Conservation (phyloP, 1,140 invertebrate genomes). For the Macrobrachium nipponense region DNA sequence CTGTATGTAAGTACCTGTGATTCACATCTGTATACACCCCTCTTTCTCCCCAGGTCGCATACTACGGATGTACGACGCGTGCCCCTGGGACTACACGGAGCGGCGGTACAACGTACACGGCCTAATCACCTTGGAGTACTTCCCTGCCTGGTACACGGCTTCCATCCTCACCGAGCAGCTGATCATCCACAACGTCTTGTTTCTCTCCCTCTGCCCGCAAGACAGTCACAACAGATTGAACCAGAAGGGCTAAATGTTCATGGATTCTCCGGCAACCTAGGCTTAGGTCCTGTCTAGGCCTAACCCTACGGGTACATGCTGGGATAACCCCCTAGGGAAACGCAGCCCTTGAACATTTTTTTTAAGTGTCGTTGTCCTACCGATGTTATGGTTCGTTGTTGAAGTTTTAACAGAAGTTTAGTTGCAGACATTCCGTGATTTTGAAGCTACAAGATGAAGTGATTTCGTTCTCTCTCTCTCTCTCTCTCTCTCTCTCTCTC, state of each 20-base stretch:
- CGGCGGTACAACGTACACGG: conserved; percentile 71
- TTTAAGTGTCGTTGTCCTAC: no score
- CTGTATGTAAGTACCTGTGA: neutral
- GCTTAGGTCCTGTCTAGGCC: no score
- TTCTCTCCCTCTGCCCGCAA: conserved; percentile 27
- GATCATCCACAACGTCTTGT: conserved; percentile 53
- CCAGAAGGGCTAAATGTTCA: conserved; percentile 38
- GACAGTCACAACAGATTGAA: conserved; percentile 48
- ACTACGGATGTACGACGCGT: conserved; percentile 70
- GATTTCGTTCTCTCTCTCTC: no score
- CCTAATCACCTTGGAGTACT: conserved; percentile 72
- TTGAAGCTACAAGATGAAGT: no score
- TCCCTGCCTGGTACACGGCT: conserved; percentile 71
- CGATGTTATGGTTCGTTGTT: no score
- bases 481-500: no score
- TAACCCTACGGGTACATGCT: no score
- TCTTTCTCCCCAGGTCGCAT: conserved; percentile 63
- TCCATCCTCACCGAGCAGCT: conserved; percentile 56
- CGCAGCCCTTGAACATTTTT: no score
- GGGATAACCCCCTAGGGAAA: no score
- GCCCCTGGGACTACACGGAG: conserved; percentile 73
- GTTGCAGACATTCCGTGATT: no score
- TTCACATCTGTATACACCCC: neutral
- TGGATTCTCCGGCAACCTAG: no score
- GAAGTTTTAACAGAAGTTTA: no score